Evolutionary conservation across 2,113 vertebrate genomes (phyloP).

Genomic region (Pomatorhinus ruficollis): DNA sequence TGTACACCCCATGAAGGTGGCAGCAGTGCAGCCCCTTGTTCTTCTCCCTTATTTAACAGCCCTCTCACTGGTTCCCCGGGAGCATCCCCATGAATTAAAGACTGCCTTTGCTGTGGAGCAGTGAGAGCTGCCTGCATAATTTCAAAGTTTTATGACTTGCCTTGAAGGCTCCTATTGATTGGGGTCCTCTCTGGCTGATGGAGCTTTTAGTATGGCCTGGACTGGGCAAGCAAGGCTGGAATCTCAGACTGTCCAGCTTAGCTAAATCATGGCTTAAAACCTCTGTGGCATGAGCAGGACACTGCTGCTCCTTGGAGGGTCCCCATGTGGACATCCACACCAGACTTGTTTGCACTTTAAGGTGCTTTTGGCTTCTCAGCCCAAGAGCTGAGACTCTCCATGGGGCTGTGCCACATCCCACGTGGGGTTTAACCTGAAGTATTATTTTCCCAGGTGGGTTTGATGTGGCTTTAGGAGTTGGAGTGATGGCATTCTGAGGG

Average conservation of each 20-base stretch:
- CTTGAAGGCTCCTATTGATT: constrained; percentile 38
- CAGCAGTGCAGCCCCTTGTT: not conserved
- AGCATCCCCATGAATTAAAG: constrained; percentile 20
- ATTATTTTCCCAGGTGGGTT: not conserved
- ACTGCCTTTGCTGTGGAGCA: fast-evolving
- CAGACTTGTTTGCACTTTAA: not conserved
- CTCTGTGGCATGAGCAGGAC: not conserved
- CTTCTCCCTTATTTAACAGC: not conserved
- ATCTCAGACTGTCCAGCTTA: not conserved
- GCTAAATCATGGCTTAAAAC: not conserved
- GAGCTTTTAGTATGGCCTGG: not conserved
- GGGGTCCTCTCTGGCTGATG: constrained; percentile 4
- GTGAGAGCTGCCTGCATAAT: not conserved
- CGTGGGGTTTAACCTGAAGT: fast-evolving
- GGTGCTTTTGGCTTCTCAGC: not conserved
- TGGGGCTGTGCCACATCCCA: too few relatives aligned
- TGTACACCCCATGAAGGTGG: fast-evolving
- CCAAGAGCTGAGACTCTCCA: not conserved
- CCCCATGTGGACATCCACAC: fast-evolving
- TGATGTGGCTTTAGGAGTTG: not conserved
- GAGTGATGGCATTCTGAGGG: not conserved
- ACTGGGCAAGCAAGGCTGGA: not conserved
- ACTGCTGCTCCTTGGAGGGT: fast-evolving
- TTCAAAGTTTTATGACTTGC: constrained; percentile 34
- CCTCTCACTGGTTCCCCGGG: not conserved